Conservation (phyloP, 2,113 vertebrate species). For the Onychorhynchus coronatus region DNA sequence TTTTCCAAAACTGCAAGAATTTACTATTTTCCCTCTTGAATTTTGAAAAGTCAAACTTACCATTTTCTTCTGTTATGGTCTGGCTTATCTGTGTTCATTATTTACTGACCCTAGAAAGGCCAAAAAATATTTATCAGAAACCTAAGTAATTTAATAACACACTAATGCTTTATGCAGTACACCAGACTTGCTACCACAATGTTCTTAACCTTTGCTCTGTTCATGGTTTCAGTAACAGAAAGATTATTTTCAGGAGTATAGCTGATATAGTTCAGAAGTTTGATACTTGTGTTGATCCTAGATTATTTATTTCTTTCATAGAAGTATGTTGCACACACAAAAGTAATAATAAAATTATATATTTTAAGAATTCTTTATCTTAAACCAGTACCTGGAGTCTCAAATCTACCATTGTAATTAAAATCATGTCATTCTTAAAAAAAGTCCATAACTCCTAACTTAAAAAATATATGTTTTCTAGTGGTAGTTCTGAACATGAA, state of each 20-base stretch:
- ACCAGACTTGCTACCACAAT: neutral
- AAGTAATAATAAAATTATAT: neutral
- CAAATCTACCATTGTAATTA: neutral
- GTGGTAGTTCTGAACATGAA: neutral
- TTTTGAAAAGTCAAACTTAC: neutral
- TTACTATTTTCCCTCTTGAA: neutral
- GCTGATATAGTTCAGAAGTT: neutral
- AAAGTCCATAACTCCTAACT: neutral
- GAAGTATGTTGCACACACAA: neutral
- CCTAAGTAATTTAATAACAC: neutral
- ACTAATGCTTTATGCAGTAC: neutral
- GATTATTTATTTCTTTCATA: neutral
- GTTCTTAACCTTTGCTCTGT: neutral
- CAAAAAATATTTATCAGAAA: neutral
- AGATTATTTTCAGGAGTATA: neutral
- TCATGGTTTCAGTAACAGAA: neutral
- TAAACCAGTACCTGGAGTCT: neutral
- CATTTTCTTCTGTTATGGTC: neutral
- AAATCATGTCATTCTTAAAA: neutral
- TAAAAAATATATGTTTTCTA: neutral
- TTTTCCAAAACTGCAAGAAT: neutral
- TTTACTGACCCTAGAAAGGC: neutral
- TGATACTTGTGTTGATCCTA: neutral
- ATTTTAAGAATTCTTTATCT: neutral
- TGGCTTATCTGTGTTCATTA: neutral